A percentile compares a stretch with the other conserved stretches of the same genome.
Conservation (phyloP, 2,888 invertebrate species). For the Capitulum mitella region DNA sequence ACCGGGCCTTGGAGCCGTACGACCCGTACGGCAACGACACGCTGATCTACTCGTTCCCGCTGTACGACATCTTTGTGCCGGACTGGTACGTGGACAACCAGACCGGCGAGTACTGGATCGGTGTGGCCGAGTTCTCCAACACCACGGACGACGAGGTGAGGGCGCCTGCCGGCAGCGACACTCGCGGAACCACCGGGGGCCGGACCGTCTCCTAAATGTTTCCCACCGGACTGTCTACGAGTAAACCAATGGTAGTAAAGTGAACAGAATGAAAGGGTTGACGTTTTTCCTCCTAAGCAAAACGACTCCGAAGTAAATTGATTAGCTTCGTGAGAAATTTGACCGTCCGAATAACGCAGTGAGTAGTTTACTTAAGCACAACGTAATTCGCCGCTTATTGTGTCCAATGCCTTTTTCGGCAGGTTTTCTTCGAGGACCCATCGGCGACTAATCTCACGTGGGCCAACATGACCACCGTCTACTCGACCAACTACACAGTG, state of each 20-base stretch:
- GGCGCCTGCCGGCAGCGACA: not conserved
- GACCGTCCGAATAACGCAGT: too few species aligned
- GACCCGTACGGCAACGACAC: slow-evolving; percentile 23
- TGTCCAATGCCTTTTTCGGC: too few species aligned
- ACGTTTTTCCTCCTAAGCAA: too few species aligned
- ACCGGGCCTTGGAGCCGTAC: slow-evolving; percentile 20
- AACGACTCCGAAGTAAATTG: too few species aligned
- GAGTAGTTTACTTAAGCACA: too few species aligned
- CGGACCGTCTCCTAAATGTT: too few species aligned
- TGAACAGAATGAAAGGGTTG: too few species aligned
- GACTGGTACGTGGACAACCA: slow-evolving; percentile 23
- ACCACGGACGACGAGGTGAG: slow-evolving; percentile 27
- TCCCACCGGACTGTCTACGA: too few species aligned
- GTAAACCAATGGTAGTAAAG: too few species aligned
- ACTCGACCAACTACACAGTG: slow-evolving; percentile 42
- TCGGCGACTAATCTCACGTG: slow-evolving; percentile 35
- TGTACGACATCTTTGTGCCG: slow-evolving; percentile 21
- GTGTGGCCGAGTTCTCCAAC: slow-evolving; percentile 25
- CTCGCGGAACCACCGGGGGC: too few species aligned
- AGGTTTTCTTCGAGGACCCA: slow-evolving; percentile 25
- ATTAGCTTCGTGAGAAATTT: too few species aligned
- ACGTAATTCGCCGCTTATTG: too few species aligned
- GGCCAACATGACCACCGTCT: slow-evolving; percentile 38
- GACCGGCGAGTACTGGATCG: slow-evolving; percentile 15
- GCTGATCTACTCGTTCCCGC: slow-evolving; percentile 2